Evolutionary conservation across 2,888 invertebrate genomes (phyloP).

Genomic region (Diaphora mendica): DNA sequence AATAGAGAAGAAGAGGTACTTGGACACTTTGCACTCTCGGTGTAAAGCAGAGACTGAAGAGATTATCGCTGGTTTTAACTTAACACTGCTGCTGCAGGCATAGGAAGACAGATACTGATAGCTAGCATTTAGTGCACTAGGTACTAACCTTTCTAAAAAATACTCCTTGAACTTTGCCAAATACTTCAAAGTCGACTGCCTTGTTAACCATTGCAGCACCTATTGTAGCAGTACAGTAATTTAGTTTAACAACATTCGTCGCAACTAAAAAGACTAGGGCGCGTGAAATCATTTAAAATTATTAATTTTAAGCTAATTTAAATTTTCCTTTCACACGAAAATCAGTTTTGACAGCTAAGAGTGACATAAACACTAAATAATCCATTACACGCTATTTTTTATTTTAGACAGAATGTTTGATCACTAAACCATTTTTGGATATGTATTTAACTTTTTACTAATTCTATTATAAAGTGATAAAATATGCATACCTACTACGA

Average conservation of each 20-base stretch:
- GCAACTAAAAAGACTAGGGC: constrained; percentile 62
- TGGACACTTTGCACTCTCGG: too few species aligned
- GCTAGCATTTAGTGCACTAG: background rate
- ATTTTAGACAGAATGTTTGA: too few species aligned
- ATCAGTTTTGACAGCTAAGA: background rate
- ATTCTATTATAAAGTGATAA: background rate
- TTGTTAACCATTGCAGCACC: constrained; percentile 57
- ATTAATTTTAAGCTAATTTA: background rate
- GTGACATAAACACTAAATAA: background rate
- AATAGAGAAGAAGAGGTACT: too few species aligned
- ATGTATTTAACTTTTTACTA: background rate
- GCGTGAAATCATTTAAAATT: constrained; percentile 56
- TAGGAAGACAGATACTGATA: too few species aligned
- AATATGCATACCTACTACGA: too few species aligned
- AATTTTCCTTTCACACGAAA: constrained; percentile 9
- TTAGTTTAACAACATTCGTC: constrained; percentile 53
- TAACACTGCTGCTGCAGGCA: too few species aligned
- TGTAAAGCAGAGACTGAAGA: too few species aligned
- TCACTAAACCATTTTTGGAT: background rate
- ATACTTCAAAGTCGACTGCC: constrained; percentile 87
- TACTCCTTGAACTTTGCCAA: constrained; percentile 81
- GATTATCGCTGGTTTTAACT: too few species aligned
- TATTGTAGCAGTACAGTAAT: constrained; percentile 40
- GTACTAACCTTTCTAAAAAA: constrained; percentile 50
- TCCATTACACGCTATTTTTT: constrained; percentile 3